phyloP scores from a whole-genome alignment of 2,113 vertebrate species.

The Mystacornis crossleyi region DNA sequence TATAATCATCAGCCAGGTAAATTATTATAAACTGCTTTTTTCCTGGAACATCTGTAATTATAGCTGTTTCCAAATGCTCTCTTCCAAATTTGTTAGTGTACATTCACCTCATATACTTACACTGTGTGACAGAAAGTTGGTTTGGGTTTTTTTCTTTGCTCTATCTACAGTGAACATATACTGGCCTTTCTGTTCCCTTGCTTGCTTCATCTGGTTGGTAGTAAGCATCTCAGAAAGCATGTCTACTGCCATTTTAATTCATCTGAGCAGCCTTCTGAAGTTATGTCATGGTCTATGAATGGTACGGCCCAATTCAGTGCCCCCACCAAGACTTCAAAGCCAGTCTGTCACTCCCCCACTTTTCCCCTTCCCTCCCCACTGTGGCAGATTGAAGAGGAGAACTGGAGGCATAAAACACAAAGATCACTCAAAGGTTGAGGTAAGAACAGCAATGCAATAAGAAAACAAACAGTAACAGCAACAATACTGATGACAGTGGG shows the following conservation, averaged over 20 bases:
- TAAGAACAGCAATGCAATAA: not conserved
- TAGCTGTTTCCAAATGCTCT: not conserved
- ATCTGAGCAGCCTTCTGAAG: not conserved
- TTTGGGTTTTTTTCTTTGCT: not conserved
- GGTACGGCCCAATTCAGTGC: not conserved
- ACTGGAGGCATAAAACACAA: not conserved
- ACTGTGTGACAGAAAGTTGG: not conserved
- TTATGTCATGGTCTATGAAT: not conserved
- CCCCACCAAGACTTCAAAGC: not conserved
- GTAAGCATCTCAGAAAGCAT: not conserved
- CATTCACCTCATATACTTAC: not conserved
- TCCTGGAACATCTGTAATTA: not conserved
- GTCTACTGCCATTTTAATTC: not conserved
- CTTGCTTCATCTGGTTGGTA: not conserved
- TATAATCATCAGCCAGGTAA: conserved; percentile 96
- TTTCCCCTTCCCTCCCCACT: not conserved
- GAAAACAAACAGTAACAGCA: not conserved
- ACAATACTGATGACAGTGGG: not conserved
- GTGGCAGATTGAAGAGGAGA: not conserved
- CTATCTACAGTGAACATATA: not conserved
- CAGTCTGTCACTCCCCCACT: not conserved
- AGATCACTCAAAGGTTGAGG: not conserved
- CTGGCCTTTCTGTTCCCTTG: not conserved
- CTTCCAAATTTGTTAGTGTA: not conserved
- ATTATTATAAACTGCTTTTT: not conserved